Evolutionary conservation across 2,888 invertebrate species (phyloP).

Genomic region (Gasteruption jaculator): DNA sequence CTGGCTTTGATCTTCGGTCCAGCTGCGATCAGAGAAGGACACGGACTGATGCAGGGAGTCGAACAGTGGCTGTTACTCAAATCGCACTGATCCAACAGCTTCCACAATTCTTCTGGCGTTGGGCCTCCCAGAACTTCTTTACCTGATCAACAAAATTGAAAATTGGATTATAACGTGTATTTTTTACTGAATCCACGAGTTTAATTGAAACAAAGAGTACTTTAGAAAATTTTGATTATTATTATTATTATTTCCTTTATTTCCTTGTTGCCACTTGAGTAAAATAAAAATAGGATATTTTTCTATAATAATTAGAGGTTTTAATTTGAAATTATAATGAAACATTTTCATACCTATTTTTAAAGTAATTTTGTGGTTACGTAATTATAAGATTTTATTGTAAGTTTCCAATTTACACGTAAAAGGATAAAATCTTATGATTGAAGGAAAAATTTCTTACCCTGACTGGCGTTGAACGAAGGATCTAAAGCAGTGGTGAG

Average conservation of each 20-base stretch:
- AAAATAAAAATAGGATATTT: too few relatives aligned
- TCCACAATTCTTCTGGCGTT: conserved; percentile 83
- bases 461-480: conserved; percentile 53
- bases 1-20: conserved; percentile 56
- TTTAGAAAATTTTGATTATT: not conserved
- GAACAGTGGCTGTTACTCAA: conserved; percentile 75
- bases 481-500: conserved; percentile 90
- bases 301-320: too few relatives aligned
- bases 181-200: too few relatives aligned
- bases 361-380: too few relatives aligned
- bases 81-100: conserved; percentile 90
- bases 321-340: conserved; percentile 1
- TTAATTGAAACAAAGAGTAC: too few relatives aligned
- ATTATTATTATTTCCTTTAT: not conserved
- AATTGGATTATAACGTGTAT: not conserved
- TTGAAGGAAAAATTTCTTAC: conserved; percentile 44
- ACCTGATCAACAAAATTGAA: conserved; percentile 44
- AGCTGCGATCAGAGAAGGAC: conserved; percentile 56
- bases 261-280: too few relatives aligned
- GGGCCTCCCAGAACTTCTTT: conserved; percentile 79
- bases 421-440: conserved; percentile 1
- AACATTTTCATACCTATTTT: conserved; percentile 1
- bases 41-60: conserved; percentile 76
- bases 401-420: not conserved
- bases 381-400: too few relatives aligned